phyloP scores from a whole-genome alignment of 1,140 invertebrate species.

The Drosophila ercepeae region DNA sequence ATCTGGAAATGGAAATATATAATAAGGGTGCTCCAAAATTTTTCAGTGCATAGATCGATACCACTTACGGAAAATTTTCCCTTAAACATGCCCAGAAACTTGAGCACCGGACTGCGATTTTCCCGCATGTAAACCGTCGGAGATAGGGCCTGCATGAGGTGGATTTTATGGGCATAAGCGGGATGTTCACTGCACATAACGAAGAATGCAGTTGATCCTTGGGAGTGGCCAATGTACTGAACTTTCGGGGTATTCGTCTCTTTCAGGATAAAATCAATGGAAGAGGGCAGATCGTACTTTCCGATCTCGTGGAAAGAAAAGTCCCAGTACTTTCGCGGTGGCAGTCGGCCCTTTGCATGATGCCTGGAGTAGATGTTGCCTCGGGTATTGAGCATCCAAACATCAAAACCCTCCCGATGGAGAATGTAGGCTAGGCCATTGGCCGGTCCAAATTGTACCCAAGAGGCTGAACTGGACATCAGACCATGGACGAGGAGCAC shows the following conservation, averaged over 20 bases:
- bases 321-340: slow-evolving; percentile 73
- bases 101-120: slow-evolving; percentile 43
- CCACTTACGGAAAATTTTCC: slow-evolving; percentile 43
- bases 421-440: slow-evolving; percentile 85
- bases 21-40: not conserved
- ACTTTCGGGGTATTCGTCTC: slow-evolving; percentile 80
- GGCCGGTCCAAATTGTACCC: slow-evolving; percentile 85
- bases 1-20: slow-evolving; percentile 8
- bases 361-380: slow-evolving; percentile 87
- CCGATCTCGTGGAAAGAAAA: slow-evolving; percentile 90
- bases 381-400: slow-evolving; percentile 90
- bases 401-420: slow-evolving; percentile 88
- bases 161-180: slow-evolving; percentile 87
- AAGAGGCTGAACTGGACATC: slow-evolving; percentile 85
- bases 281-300: slow-evolving; percentile 87
- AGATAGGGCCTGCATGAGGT: slow-evolving; percentile 86
- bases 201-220: slow-evolving; percentile 86
- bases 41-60: not conserved
- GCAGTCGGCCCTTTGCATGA: slow-evolving; percentile 84
- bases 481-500: slow-evolving; percentile 88
- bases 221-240: slow-evolving; percentile 85
- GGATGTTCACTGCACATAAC: slow-evolving; percentile 87
- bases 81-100: slow-evolving; percentile 46
- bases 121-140: slow-evolving; percentile 84
- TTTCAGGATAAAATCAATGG: slow-evolving; percentile 87